These are phyloP conservation scores for Pseudochirops corinnae DNA, from an alignment of 2,797 vertebrate species.

Conservation along the genomic window DNA sequence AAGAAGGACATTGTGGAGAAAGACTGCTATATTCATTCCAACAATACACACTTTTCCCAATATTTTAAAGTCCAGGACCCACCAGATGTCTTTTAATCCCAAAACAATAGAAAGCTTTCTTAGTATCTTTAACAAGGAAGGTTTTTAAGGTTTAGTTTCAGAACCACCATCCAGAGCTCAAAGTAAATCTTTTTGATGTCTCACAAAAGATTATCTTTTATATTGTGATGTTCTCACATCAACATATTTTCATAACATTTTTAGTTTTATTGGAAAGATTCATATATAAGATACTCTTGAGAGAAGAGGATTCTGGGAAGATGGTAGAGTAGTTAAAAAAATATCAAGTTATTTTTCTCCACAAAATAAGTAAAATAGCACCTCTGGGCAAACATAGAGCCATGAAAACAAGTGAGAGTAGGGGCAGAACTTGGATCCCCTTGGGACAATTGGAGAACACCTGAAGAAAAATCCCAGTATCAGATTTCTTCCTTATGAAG, in stretches of 20 bases:
- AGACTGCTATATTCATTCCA: neutral
- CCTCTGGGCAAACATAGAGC: too few species aligned
- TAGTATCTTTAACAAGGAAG: constrained; percentile 2
- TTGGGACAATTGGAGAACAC: too few species aligned
- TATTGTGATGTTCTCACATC: neutral
- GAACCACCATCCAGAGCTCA: neutral
- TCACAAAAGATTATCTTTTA: neutral
- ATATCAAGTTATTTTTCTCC: too few species aligned
- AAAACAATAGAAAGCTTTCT: neutral
- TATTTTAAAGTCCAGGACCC: constrained; percentile 25
- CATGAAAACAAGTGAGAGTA: too few species aligned
- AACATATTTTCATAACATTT: neutral
- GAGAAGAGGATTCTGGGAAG: too few species aligned
- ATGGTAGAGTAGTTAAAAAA: too few species aligned
- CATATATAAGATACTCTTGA: too few species aligned
- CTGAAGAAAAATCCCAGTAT: too few species aligned
- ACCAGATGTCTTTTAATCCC: neutral
- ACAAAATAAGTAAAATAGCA: too few species aligned
- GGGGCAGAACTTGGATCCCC: too few species aligned
- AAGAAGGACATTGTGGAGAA: neutral
- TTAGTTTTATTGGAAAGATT: neutral
- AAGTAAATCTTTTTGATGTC: neutral
- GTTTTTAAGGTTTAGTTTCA: neutral
- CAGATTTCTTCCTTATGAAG: too few species aligned
- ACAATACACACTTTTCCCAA: neutral